phyloP scores from a whole-genome alignment of 1,140 invertebrate species.

The Uloborus diversus region DNA sequence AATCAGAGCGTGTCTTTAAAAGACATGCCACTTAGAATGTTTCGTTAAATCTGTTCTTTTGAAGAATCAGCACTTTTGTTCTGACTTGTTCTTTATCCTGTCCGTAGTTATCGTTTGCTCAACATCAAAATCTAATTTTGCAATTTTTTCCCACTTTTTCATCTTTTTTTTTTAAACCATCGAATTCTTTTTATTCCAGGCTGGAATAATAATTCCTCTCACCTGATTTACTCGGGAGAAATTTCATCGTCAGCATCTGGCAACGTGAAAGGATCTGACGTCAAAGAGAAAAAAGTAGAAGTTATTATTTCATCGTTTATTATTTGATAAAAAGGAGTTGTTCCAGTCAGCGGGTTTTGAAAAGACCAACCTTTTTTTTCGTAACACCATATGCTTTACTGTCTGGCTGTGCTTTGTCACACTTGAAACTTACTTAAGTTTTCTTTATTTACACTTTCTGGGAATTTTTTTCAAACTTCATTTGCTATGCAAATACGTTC shows the following conservation, averaged over 20 bases:
- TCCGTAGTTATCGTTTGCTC: too few relatives aligned
- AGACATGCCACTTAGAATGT: not conserved
- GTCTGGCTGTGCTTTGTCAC: not conserved
- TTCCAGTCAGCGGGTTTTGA: constrained; percentile 12
- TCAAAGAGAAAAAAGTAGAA: constrained; percentile 2
- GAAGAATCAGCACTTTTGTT: not conserved
- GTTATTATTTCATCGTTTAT: constrained; percentile 36
- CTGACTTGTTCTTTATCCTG: too few relatives aligned
- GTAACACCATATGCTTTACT: not conserved
- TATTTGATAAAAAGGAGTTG: constrained; percentile 2
- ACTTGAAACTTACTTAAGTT: not conserved
- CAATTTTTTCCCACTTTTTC: not conserved
- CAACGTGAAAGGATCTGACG: not conserved
- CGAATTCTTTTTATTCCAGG: not conserved
- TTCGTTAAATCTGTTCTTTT: not conserved
- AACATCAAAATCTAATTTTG: constrained; percentile 32
- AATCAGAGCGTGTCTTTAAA: constrained; percentile 33
- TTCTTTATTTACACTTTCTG: not conserved
- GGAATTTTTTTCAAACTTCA: constrained; percentile 7
- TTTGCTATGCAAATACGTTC: not conserved
- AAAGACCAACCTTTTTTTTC: not conserved
- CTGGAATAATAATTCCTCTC: not conserved
- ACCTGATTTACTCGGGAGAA: not conserved
- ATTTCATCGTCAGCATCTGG: constrained; percentile 14
- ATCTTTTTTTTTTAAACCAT: not conserved